Evolutionary conservation across 1,140 invertebrate species (phyloP), one percentile per base, ranked within the genome.

Genomic region (Trichomalopsis sarcophagae): DNA sequence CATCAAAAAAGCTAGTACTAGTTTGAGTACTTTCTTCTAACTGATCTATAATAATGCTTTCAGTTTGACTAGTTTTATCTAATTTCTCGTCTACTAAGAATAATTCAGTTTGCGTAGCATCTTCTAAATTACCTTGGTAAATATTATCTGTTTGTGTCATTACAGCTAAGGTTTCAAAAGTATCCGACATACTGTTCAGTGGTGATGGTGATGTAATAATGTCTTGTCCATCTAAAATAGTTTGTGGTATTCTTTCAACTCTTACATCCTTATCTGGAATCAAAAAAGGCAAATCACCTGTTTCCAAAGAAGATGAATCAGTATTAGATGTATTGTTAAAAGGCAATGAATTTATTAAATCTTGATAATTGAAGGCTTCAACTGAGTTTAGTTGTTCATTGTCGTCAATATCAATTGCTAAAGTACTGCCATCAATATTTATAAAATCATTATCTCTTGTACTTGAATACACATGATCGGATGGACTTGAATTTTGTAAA

Each of bases 291-390:
- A 76, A 82, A 36, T 82, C 75, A 66, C n/a, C 50, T 68, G 47
- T 78, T 73, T 86, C 75, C 21, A 86, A 23, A 4, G 84, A 36
- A 68, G 74, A 71, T 77, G 77, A 68, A 55, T 85, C 79, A 77
- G 36, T 50, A 47, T 62, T 33, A 36, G 78, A 23, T 55, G 62
- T 47, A 82, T 23, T 78, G 21, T 80, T 80, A 1, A 86, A 55
- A 23, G 81, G 81, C 55, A 75, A 76, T 13, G 69, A 83, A 81
- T 75, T 79, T 50, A 83, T 83, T 23, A 86, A 14, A 83, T 86
- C 81, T n/a, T 80, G 77, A 66, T 84, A 86, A 66, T n/a, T 80
- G 9, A 86, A 40, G 11, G 68, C 44, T 50, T 86, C 81, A 55
- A 80, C 75, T 23, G 85, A 83, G 36, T 68, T 86, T 27, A 47